A percentile compares a stretch with the other conserved stretches of the same genome.
These are phyloP conservation scores for Ginglymostoma cirratum DNA, from an alignment of 2,113 vertebrate species.

Conservation along the genomic window DNA sequence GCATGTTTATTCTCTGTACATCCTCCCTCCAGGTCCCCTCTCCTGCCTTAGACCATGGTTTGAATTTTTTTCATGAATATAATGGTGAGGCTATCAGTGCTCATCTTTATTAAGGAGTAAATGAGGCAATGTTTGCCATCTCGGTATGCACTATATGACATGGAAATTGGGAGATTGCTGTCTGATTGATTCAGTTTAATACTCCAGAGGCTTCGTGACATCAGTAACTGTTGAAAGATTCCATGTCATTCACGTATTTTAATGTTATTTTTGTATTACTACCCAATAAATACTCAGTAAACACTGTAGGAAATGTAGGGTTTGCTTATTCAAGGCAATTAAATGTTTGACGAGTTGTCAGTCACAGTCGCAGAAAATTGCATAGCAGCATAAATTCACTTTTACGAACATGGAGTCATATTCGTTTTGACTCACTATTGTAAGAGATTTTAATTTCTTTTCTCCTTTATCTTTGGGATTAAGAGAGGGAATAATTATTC, in stretches of 20 bases:
- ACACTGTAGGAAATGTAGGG: neutral
- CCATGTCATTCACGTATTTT: neutral
- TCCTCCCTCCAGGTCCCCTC: neutral
- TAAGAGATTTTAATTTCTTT: neutral
- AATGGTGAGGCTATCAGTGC: neutral
- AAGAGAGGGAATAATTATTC: too few species aligned
- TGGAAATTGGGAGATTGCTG: neutral
- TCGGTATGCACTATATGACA: neutral
- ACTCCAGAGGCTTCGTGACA: neutral
- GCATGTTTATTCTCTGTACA: neutral
- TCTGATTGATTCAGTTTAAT: neutral
- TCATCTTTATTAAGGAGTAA: neutral
- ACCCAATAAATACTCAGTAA: neutral
- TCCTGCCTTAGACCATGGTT: neutral
- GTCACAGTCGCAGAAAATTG: neutral
- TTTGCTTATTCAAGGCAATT: neutral
- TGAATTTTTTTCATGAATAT: neutral
- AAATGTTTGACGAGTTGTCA: neutral
- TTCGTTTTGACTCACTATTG: neutral
- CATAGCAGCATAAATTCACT: neutral
- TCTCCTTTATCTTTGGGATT: neutral
- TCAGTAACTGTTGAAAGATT: neutral
- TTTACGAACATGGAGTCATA: neutral
- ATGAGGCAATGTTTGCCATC: neutral
- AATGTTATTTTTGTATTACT: too few species aligned